Base-by-base conservation (phyloP, 2,113 vertebrate genomes). In the Rhagologus leucostigma region DNA sequence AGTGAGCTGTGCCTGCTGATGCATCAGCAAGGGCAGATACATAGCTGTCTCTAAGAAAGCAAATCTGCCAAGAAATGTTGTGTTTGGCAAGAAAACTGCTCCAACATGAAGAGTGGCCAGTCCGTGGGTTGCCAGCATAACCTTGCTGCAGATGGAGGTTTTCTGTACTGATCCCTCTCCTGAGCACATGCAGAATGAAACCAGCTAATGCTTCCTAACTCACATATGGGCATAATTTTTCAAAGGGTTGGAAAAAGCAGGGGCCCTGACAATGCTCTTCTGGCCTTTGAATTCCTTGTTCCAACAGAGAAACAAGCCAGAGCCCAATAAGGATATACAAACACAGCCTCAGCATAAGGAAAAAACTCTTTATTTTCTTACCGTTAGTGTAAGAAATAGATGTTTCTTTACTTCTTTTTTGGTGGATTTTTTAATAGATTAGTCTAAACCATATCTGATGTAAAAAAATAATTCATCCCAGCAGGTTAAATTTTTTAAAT, bases 71-170 rank as follows among this genome's bases (percentile, higher is more conserved):
- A 80, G 73, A 75, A 53, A 22, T 29, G 7, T 44, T 71, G 78
- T 56, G 35, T 76, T 94, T 94, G 90, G 85, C 90, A 90, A 60
- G 82, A 70, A 91, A 84, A 81, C 20, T n/a, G 47, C 74, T 85
- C 84, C 42, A 41, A 5, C 0, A 0, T 17, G 29, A 65, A n/a
- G 23, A 94, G 33, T 37, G 57, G 41, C 71, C 42, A 30, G 50
- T 44, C 75, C 0, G 1, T 46, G 37, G 67, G 46, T 29, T 94
- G 85, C 76, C 90, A 60, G 59, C 75, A 59, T 26, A 90, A 35
- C 75, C 78, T 67, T 73, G 33, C 20, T 90, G 82, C 90, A 92
- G 90, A 78, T 91, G 71, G 85, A 96, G 44, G 35, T 74, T 86
- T 90, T 88, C 57, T 37, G 4, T 77, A 30, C 57, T n/a, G 52